A percentile compares a stretch with the other conserved stretches of the same genome.
These are phyloP conservation scores for Drosophila equinoxialis DNA, from an alignment of 1,140 invertebrate species.

Conservation along the genomic window DNA sequence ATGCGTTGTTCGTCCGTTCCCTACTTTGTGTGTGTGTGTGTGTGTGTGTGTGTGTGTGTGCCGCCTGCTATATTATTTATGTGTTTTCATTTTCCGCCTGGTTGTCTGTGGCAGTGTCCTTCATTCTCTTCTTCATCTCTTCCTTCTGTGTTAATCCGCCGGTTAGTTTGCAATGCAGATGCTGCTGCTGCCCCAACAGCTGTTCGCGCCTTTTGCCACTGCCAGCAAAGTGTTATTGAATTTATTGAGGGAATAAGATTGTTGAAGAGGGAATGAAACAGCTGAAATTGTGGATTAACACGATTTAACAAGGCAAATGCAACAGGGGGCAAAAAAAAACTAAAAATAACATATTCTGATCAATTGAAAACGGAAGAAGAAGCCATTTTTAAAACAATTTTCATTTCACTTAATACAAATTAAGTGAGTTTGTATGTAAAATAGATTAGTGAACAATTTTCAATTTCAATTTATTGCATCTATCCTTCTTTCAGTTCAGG, in stretches of 20 bases:
- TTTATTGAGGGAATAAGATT: conserved; percentile 7
- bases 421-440: too few species aligned
- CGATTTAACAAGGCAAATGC: conserved; percentile 4
- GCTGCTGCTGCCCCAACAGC: conserved; percentile 3
- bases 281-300: background rate
- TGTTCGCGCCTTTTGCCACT: conserved; percentile 6
- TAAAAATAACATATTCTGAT: background rate
- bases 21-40: conserved; percentile 46
- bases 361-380: background rate
- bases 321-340: background rate
- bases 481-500: too few species aligned
- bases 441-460: too few species aligned
- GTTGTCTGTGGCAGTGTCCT: conserved; percentile 13
- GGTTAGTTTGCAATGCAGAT: conserved; percentile 20
- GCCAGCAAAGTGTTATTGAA: conserved; percentile 8
- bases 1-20: conserved; percentile 4
- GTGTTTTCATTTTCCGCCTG: conserved; percentile 25
- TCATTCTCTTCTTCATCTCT: conserved; percentile 17
- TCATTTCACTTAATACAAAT: background rate
- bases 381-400: background rate
- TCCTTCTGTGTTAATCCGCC: conserved; percentile 28
- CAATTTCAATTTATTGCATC: too few species aligned
- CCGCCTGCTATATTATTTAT: conserved; percentile 56
- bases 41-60: conserved; percentile 31
- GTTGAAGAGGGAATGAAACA: background rate